Evolutionary conservation across 1,140 invertebrate genomes (phyloP).

Genomic region (Heterodera carotae): DNA sequence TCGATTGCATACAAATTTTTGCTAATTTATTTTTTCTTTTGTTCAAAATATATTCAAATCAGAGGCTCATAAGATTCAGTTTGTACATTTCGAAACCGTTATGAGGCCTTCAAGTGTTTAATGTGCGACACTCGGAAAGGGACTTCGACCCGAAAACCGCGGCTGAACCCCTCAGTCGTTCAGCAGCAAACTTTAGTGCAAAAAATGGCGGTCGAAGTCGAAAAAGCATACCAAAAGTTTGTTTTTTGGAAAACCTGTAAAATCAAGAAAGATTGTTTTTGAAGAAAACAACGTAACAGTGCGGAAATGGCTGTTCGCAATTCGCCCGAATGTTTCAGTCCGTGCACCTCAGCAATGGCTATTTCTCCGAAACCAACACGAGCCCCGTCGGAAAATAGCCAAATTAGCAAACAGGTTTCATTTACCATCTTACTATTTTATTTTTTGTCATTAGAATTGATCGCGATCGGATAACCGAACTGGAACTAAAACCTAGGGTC

Average conservation of each 20-base stretch:
- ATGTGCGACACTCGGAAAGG: slow-evolving; percentile 68
- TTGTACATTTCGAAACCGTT: slow-evolving; percentile 68
- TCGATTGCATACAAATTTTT: too few species aligned
- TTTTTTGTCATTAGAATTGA: too few species aligned
- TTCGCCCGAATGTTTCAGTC: slow-evolving; percentile 42
- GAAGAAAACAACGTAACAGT: slow-evolving; percentile 39
- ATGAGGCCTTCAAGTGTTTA: slow-evolving; percentile 69
- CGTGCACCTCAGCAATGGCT: slow-evolving; percentile 29
- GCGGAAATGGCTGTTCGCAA: slow-evolving; percentile 36
- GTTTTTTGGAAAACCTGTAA: neutral
- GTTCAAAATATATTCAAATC: neutral
- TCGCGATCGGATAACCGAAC: too few species aligned
- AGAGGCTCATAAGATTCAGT: slow-evolving; percentile 49
- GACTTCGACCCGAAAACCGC: slow-evolving; percentile 57
- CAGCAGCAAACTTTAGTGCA: slow-evolving; percentile 57
- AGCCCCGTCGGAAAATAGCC: neutral
- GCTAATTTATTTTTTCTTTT: neutral
- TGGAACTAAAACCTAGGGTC: too few species aligned
- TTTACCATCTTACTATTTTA: neutral
- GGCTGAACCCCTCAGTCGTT: slow-evolving; percentile 51
- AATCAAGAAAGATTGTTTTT: slow-evolving; percentile 11
- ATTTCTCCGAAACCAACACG: neutral
- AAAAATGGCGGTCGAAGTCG: slow-evolving; percentile 51
- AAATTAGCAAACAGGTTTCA: neutral
- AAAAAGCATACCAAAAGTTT: slow-evolving; percentile 20